A percentile compares a stretch with the other conserved stretches of the same genome.
phyloP scores from a whole-genome alignment of 1,140 invertebrate species.

The Apis laboriosa region DNA sequence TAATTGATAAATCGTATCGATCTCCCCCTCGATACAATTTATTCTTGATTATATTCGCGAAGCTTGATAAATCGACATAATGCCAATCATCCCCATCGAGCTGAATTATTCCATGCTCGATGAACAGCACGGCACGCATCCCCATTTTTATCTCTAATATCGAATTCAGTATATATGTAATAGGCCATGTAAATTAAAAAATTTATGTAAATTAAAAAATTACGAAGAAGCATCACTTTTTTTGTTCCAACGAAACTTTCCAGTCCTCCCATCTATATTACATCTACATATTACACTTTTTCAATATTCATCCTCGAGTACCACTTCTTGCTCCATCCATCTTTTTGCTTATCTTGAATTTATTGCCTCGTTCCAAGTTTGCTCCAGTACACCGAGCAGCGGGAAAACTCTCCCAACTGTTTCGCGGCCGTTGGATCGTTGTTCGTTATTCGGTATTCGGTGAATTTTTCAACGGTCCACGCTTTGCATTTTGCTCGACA shows the following conservation, averaged over 20 bases:
- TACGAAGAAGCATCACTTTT: no score
- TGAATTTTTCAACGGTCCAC: conserved; percentile 9
- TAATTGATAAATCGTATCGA: no score
- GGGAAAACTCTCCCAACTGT: neutral
- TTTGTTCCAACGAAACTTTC: neutral
- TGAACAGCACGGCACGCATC: fast-evolving
- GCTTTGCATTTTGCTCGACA: conserved; percentile 28
- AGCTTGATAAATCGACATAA: neutral
- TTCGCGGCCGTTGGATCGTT: neutral
- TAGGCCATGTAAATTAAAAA: no score
- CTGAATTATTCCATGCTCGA: neutral
- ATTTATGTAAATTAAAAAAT: no score
- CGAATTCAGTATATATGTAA: no score
- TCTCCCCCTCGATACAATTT: neutral
- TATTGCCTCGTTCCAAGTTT: neutral
- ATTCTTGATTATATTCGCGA: neutral
- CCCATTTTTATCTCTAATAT: neutral
- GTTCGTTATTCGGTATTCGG: neutral
- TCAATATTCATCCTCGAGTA: neutral
- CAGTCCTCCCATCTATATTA: neutral
- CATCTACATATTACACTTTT: no score
- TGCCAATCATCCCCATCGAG: neutral
- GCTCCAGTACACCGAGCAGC: neutral
- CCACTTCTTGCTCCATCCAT: neutral
- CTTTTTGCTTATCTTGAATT: neutral